phyloP scores from a whole-genome alignment of 2,113 vertebrate species.

The Glareola pratincola region DNA sequence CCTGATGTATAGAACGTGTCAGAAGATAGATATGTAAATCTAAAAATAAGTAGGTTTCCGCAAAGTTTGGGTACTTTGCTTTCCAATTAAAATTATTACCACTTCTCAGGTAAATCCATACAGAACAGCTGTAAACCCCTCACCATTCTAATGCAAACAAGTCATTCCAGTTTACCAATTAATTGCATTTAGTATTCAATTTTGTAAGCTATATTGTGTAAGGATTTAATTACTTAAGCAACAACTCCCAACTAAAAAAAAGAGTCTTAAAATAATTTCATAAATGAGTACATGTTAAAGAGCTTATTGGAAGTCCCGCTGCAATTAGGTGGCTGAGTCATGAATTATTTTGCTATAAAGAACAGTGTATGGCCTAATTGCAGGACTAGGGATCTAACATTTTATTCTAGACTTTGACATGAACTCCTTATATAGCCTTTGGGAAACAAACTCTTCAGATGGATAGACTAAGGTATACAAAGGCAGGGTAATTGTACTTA shows the following conservation, averaged over 20 bases:
- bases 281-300: background rate
- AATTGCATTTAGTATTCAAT: constrained; percentile 32
- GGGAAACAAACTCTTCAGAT: constrained; percentile 17
- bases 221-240: constrained; percentile 35
- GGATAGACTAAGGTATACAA: background rate
- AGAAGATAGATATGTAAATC: background rate
- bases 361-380: constrained; percentile 20
- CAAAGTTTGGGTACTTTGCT: background rate
- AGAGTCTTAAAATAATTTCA: background rate
- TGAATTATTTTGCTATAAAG: constrained; percentile 31
- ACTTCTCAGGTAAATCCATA: background rate
- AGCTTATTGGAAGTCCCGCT: constrained; percentile 34
- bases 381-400: background rate
- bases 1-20: background rate
- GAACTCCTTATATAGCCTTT: background rate
- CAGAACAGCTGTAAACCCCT: background rate
- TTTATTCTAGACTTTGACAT: constrained; percentile 20
- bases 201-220: constrained; percentile 8
- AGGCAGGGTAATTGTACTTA: constrained; percentile 31
- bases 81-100: background rate
- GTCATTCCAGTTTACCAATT: background rate
- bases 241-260: background rate
- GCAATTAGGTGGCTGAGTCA: constrained; percentile 45
- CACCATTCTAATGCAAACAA: background rate
- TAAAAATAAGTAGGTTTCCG: background rate